Evolutionary conservation across 2,797 vertebrate genomes (phyloP).

Genomic region (Varecia variegata): DNA sequence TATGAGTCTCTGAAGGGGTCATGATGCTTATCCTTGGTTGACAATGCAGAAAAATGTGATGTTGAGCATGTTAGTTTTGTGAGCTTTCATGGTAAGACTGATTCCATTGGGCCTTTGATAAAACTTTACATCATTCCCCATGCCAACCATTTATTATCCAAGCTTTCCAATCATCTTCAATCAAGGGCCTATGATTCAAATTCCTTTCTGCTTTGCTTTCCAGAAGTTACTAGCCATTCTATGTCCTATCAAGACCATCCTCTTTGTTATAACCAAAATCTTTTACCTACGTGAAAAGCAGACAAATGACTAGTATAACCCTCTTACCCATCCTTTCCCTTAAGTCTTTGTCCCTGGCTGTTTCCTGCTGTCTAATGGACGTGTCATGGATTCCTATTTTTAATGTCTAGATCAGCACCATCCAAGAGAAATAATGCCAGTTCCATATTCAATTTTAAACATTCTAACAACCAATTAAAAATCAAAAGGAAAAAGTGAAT

Average conservation of each 20-base stretch:
- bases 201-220: neutral
- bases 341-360: neutral
- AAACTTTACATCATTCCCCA: neutral
- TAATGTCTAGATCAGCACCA: neutral
- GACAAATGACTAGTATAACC: neutral
- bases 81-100: neutral
- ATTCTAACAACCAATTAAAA: neutral
- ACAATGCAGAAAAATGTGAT: neutral
- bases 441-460: neutral
- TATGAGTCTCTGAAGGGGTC: neutral
- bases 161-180: neutral
- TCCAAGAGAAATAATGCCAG: neutral
- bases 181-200: neutral
- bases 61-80: neutral
- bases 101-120: neutral
- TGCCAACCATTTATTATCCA: neutral
- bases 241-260: neutral
- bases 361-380: neutral
- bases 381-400: neutral
- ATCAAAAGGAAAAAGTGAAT: neutral
- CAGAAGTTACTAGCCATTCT: neutral
- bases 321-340: neutral
- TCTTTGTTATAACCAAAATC: neutral
- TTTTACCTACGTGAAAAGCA: neutral
- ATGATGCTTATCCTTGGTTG: neutral